Evolutionary conservation across 1,140 invertebrate species (phyloP), one percentile per base, ranked within the genome.

Genomic region (Cardiocondyla obscurior): DNA sequence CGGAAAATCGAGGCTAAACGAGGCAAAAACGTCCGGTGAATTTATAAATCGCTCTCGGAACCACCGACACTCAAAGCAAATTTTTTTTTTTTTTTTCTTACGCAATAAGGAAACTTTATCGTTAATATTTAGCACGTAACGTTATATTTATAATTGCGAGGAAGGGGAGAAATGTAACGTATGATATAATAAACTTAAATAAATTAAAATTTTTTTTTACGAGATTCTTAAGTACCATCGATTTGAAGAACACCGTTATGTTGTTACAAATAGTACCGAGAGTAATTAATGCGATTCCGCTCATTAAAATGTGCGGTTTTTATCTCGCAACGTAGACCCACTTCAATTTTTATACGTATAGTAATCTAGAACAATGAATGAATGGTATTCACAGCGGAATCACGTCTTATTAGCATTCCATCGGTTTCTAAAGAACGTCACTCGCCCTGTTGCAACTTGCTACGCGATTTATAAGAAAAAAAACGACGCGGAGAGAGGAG

Each of bases 391-490:
- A 67, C 60, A 25, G n/a, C 74, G n/a, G 33, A 55, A 36, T 53
- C 62, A 42, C 22, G 33, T 53, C 74, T 53, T 79, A 79, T 79
- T 79, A 79, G 74, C 74, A 69, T 79, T 79, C 74, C 74, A 79
- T 79, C 16, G 74, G 62, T 69, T 69, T 79, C 62, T 69, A 55
- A 79, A 79, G 74, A 28, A 79, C 74, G 62, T 51, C 51, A 62
- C 69, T 69, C 62, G 36, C 62, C 25, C 46, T 69, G 49, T 79
- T 79, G 74, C 74, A 36, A 79, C 62, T 69, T 79, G 74, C 62
- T 55, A 16, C 62, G 62, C 62, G 62, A 79, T 79, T 79, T 79
- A 69, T 79, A 79, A 79, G 62, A 79, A 76, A 42, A 51, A 46
- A 77, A 67, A n/a, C n/a, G n/a, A n/a, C n/a, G n/a, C n/a, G n/a